A percentile compares a stretch with the other conserved stretches of the same genome.
These are phyloP conservation scores for Chloropsis hardwickii DNA, from an alignment of 2,113 vertebrate species.

Conservation along the genomic window DNA sequence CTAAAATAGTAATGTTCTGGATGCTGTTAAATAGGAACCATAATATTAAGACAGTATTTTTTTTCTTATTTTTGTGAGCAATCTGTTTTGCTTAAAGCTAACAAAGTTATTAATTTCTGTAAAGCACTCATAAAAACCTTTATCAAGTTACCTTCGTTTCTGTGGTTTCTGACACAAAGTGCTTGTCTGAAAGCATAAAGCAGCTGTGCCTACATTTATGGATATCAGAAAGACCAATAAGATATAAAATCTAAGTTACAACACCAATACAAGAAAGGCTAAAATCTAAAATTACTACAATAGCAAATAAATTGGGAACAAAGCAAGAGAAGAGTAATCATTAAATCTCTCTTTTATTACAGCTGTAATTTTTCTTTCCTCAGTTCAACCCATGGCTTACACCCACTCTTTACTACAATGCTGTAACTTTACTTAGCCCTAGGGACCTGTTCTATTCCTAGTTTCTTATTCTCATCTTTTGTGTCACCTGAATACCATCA, in stretches of 20 bases:
- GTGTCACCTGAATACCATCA: background rate
- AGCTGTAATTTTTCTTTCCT: background rate
- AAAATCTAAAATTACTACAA: background rate
- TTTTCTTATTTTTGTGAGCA: background rate
- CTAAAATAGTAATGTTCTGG: background rate
- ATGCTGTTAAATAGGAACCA: background rate
- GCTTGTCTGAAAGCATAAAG: background rate
- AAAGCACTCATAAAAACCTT: background rate
- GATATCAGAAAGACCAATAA: background rate
- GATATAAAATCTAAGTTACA: background rate
- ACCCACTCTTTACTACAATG: background rate
- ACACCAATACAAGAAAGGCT: background rate
- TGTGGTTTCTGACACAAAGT: background rate
- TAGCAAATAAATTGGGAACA: background rate
- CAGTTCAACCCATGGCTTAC: background rate
- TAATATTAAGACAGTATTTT: background rate
- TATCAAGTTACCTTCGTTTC: background rate
- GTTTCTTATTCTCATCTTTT: background rate
- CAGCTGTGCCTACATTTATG: background rate
- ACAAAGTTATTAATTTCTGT: background rate
- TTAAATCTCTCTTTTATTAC: background rate
- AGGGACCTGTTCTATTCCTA: background rate
- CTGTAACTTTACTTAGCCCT: background rate
- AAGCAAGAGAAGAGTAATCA: background rate
- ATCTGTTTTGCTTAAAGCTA: background rate